Conservation (phyloP, 2,797 vertebrate genomes). For the Esox masquinongy region DNA sequence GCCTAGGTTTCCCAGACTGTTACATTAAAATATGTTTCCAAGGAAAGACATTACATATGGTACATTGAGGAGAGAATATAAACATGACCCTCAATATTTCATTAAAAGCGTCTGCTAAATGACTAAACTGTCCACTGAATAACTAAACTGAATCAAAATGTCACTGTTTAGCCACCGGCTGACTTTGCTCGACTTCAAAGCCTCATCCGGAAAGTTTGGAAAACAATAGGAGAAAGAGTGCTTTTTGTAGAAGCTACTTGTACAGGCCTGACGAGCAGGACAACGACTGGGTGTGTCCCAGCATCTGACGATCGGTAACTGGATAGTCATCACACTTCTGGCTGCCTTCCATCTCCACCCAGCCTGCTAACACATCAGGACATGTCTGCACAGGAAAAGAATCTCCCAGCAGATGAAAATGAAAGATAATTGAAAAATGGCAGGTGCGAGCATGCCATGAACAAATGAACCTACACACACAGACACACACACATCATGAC, state of each 20-base stretch:
- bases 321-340: conserved; percentile 16
- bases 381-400: conserved; percentile 55
- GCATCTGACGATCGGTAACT: conserved; percentile 22
- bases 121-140: too few species aligned
- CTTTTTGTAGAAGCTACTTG: conserved; percentile 26
- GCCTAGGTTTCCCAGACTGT: conserved; percentile 34
- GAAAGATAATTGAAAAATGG: conserved; percentile 69
- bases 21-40: conserved; percentile 48
- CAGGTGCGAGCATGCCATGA: conserved; percentile 43
- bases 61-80: conserved; percentile 41
- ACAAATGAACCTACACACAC: conserved; percentile 15
- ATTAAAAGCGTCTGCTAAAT: not conserved
- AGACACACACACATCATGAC: conserved; percentile 53
- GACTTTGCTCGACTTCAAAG: conserved; percentile 2
- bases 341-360: conserved; percentile 29
- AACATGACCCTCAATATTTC: not conserved
- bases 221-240: conserved; percentile 2
- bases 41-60: conserved; percentile 20
- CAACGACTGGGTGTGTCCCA: conserved; percentile 32
- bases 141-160: too few species aligned
- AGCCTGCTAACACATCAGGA: conserved; percentile 31
- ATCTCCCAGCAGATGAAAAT: conserved; percentile 57
- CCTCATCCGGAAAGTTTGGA: conserved; percentile 19
- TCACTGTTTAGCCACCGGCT: not conserved
- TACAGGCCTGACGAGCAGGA: conserved; percentile 43